Evolutionary conservation across 2,888 invertebrate genomes (phyloP).

Genomic region (Gymnocheta viridis): DNA sequence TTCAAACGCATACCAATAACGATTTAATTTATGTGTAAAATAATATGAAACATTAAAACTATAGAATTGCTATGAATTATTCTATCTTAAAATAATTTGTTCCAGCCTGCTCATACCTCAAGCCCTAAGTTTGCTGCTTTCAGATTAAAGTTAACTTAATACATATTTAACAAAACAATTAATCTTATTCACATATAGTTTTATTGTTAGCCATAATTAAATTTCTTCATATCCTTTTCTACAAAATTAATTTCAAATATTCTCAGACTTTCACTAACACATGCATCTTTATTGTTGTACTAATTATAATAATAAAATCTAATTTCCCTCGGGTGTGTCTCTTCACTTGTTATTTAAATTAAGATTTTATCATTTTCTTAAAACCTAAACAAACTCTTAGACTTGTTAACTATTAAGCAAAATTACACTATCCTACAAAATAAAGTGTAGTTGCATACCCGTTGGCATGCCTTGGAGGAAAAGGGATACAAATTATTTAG

Average conservation of each 20-base stretch:
- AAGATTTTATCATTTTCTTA: slow-evolving; percentile 29
- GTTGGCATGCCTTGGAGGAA: too few species aligned
- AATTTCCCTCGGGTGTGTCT: slow-evolving; percentile 61
- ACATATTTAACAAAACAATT: too few species aligned
- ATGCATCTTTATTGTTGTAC: not conserved
- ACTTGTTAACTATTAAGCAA: slow-evolving; percentile 54
- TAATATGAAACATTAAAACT: too few species aligned
- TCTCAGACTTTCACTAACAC: not conserved
- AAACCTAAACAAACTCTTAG: not conserved
- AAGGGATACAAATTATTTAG: too few species aligned
- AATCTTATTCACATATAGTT: not conserved
- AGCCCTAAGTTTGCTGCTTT: too few species aligned
- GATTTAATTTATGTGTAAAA: too few species aligned
- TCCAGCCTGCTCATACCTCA: too few species aligned
- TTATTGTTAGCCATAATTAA: not conserved
- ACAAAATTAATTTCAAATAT: not conserved
- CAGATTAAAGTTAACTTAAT: too few species aligned
- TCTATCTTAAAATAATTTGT: too few species aligned
- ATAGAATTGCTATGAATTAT: too few species aligned
- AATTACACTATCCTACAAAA: slow-evolving; percentile 15
- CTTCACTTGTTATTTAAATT: slow-evolving; percentile 38
- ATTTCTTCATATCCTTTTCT: not conserved
- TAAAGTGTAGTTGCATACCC: too few species aligned
- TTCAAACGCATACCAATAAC: too few species aligned
- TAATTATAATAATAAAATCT: slow-evolving; percentile 47